Percentiles rank a stretch among this genome's conserved stretches.
Conservation (phyloP, 2,113 vertebrate genomes). For the Dipodomys ordii region DNA sequence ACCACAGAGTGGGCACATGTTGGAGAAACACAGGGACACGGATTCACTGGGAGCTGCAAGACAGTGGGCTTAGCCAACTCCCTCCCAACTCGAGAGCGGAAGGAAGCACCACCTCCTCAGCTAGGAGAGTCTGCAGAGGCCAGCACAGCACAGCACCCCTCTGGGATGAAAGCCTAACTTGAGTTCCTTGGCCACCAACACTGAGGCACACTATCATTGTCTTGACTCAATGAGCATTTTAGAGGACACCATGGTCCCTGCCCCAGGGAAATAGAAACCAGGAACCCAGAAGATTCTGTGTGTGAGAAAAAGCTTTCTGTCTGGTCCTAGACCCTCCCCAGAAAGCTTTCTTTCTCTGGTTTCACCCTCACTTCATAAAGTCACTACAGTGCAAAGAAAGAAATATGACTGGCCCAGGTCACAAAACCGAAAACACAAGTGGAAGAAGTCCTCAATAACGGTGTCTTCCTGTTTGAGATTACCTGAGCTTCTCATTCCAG, state of each 20-base stretch:
- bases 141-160: not conserved
- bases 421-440: not conserved
- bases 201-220: not conserved
- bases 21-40: not conserved
- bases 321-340: not conserved
- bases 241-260: not conserved
- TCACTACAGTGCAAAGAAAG: not conserved
- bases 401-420: not conserved
- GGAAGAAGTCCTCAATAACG: not conserved
- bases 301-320: not conserved
- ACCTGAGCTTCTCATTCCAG: not conserved
- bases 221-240: not conserved
- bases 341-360: not conserved
- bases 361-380: conserved; percentile 2
- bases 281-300: not conserved
- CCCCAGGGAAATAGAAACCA: not conserved
- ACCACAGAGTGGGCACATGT: not conserved
- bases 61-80: not conserved
- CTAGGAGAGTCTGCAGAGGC: not conserved
- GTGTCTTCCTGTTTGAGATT: not conserved
- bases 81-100: not conserved
- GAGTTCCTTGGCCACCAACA: not conserved
- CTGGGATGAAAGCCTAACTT: not conserved
- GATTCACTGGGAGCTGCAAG: not conserved
- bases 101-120: not conserved